These are phyloP conservation scores for Trachelus stipa DNA, from an alignment of 2,888 invertebrate genomes.

Conservation along the genomic window DNA sequence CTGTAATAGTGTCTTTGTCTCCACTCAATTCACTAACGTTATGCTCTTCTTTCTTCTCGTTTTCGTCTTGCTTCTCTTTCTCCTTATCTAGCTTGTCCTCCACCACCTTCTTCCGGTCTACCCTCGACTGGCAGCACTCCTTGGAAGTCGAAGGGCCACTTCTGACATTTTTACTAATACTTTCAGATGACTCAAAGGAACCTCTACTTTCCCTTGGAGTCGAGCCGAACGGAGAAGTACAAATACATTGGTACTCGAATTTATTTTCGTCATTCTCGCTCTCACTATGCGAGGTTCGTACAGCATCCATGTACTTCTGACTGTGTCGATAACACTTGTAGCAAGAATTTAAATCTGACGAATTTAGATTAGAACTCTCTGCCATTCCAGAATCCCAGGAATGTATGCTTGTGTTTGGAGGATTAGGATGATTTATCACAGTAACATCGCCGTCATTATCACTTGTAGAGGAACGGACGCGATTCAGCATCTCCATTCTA, in stretches of 20 bases:
- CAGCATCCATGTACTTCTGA: constrained; percentile 34
- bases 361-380: constrained; percentile 75
- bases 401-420: constrained; percentile 57
- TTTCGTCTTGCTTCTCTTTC: constrained; percentile 53
- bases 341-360: constrained; percentile 51
- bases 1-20: not conserved
- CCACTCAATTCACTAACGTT: not conserved
- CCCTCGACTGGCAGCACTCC: constrained; percentile 1
- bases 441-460: constrained; percentile 10
- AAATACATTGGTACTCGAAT: constrained; percentile 78
- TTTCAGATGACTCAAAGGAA: constrained; percentile 70
- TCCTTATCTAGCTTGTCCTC: constrained; percentile 39
- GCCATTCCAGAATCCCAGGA: constrained; percentile 87
- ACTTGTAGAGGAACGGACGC: not conserved
- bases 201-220: constrained; percentile 77
- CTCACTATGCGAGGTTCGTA: constrained; percentile 49
- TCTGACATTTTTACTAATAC: constrained; percentile 27
- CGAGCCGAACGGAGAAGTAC: constrained; percentile 80
- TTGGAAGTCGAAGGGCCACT: constrained; percentile 18
- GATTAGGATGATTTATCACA: constrained; percentile 20
- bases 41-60: constrained; percentile 16
- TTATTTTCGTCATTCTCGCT: constrained; percentile 66
- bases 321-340: constrained; percentile 45
- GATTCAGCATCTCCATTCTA: not conserved
- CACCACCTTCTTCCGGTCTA: constrained; percentile 28